phyloP scores from a whole-genome alignment of 1,140 invertebrate genomes.

The Pygmarrhopalites habei region DNA sequence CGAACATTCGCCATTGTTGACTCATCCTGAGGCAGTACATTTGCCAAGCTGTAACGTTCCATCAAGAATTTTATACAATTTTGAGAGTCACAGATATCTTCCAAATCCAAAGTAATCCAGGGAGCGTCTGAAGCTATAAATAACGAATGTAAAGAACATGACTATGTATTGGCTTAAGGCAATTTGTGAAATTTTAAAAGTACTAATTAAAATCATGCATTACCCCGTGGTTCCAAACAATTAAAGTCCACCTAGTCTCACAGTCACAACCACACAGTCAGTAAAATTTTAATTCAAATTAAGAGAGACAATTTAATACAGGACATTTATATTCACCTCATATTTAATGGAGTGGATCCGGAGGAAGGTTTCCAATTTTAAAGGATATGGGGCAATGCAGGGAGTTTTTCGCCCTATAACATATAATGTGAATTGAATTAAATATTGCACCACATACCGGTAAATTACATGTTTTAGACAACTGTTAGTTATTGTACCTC shows the following conservation, averaged over 20 bases:
- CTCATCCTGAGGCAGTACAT: not conserved
- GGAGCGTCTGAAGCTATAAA: constrained; percentile 9
- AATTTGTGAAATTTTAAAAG: no score
- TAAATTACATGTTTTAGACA: constrained; percentile 2
- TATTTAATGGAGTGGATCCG: constrained; percentile 31
- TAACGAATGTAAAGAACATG: not conserved
- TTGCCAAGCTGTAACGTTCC: constrained; percentile 10
- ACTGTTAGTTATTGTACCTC: no score
- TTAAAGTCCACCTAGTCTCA: not conserved
- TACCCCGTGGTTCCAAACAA: not conserved
- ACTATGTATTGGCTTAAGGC: constrained; percentile 1
- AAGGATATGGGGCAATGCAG: constrained; percentile 34
- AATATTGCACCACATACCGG: not conserved
- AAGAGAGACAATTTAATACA: no score
- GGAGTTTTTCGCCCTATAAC: constrained; percentile 33
- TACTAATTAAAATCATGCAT: no score
- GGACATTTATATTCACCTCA: no score
- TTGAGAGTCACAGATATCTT: constrained; percentile 31
- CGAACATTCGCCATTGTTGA: constrained; percentile 6
- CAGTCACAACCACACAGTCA: no score
- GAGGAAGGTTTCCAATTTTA: constrained; percentile 36
- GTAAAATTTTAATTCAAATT: no score
- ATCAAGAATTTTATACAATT: constrained; percentile 20
- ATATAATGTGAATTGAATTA: no score
- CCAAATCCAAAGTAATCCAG: constrained; percentile 27